These are phyloP conservation scores for Drymodes brunneopygia DNA, from an alignment of 2,113 vertebrate species.

Conservation along the genomic window DNA sequence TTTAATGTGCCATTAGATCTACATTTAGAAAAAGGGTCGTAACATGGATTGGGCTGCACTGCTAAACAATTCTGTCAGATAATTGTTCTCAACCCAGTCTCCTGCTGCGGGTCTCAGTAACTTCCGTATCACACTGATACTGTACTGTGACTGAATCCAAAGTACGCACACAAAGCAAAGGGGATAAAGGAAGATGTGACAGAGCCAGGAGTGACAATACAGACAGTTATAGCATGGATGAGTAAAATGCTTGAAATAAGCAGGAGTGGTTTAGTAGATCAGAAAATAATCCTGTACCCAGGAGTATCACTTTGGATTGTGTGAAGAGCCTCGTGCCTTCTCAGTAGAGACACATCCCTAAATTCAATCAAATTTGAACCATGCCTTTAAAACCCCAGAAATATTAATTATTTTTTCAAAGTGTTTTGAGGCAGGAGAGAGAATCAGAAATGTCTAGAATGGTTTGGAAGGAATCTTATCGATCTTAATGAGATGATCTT, in stretches of 20 bases:
- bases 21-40: conserved; percentile 9
- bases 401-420: neutral
- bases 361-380: neutral
- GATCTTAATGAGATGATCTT: neutral
- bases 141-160: neutral
- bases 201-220: neutral
- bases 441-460: neutral
- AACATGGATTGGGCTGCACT: neutral
- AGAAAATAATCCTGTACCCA: neutral
- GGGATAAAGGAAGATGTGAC: neutral
- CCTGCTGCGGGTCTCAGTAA: conserved; percentile 3
- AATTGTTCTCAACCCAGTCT: conserved; percentile 21
- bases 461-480: neutral
- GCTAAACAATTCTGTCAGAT: neutral
- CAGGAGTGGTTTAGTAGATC: neutral
- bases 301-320: neutral
- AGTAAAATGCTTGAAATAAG: neutral
- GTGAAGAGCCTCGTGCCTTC: neutral
- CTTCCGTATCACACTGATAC: neutral
- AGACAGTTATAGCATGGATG: neutral
- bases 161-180: neutral
- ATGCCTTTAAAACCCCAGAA: neutral
- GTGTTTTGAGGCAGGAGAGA: neutral
- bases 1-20: conserved; percentile 19
- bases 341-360: neutral